These are phyloP conservation scores for Podabrus alpinus DNA, from an alignment of 2,888 invertebrate genomes.

Conservation along the genomic window DNA sequence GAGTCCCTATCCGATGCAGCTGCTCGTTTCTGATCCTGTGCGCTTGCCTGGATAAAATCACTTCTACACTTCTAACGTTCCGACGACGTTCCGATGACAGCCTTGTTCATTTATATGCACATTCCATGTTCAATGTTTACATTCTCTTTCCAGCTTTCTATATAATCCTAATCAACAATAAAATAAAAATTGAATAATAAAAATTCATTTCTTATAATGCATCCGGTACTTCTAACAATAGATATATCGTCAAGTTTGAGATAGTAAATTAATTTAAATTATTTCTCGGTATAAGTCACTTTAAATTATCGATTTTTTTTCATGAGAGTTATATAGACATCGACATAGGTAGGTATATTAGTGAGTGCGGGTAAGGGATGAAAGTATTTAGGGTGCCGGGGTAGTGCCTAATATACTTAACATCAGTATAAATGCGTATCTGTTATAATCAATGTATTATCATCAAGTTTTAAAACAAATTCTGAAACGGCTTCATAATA, in stretches of 20 bases:
- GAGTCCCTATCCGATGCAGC: constrained; percentile 36
- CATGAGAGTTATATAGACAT: no score
- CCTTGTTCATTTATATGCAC: constrained; percentile 21
- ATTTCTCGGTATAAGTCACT: no score
- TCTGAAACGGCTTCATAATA: no score
- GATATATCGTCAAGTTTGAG: neutral
- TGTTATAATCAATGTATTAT: no score
- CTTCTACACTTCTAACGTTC: constrained; percentile 48
- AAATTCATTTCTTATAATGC: neutral
- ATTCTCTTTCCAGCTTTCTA: neutral
- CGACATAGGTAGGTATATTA: no score
- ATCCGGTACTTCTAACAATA: neutral
- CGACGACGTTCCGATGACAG: constrained; percentile 14
- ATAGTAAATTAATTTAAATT: neutral
- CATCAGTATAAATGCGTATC: no score
- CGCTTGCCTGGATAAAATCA: constrained; percentile 46
- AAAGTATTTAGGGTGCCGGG: no score
- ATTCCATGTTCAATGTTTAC: neutral
- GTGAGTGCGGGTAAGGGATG: no score
- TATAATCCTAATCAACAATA: neutral
- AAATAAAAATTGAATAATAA: neutral
- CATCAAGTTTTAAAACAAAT: no score
- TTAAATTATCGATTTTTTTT: no score
- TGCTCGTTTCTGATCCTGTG: constrained; percentile 40
- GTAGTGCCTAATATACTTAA: no score